phyloP scores from a whole-genome alignment of 2,113 vertebrate genomes.

The Acrocephalus arundinaceus region DNA sequence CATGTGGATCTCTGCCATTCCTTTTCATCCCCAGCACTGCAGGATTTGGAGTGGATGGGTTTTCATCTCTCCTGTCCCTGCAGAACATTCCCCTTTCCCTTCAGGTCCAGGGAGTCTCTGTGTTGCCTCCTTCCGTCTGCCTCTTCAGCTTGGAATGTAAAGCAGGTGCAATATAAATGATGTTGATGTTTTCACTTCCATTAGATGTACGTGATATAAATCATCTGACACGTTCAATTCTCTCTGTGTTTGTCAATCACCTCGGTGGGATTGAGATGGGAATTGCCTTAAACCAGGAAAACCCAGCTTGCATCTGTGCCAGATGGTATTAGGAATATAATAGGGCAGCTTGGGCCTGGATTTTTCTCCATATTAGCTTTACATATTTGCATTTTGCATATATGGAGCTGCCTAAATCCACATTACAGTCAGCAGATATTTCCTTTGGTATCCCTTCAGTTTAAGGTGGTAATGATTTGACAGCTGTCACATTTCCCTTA shows the following conservation, averaged over 20 bases:
- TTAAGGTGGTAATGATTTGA: neutral
- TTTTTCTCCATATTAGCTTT: neutral
- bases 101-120: neutral
- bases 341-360: neutral
- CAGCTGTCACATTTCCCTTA: neutral
- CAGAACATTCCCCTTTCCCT: accelerated
- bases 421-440: neutral
- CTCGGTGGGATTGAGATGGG: neutral
- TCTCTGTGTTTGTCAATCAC: neutral
- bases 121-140: neutral
- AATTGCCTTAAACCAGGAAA: neutral
- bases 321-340: neutral
- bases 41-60: neutral
- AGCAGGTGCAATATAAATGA: slow-evolving; percentile 12
- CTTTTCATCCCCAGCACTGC: accelerated
- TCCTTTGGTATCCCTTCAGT: neutral
- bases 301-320: neutral
- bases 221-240: neutral
- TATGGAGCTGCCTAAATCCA: neutral
- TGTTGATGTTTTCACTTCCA: neutral
- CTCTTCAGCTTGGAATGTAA: neutral
- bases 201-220: neutral
- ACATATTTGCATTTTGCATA: neutral
- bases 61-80: neutral
- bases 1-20: accelerated